phyloP scores from a whole-genome alignment of 2,113 vertebrate genomes.

The Nerophis lumbriciformis region DNA sequence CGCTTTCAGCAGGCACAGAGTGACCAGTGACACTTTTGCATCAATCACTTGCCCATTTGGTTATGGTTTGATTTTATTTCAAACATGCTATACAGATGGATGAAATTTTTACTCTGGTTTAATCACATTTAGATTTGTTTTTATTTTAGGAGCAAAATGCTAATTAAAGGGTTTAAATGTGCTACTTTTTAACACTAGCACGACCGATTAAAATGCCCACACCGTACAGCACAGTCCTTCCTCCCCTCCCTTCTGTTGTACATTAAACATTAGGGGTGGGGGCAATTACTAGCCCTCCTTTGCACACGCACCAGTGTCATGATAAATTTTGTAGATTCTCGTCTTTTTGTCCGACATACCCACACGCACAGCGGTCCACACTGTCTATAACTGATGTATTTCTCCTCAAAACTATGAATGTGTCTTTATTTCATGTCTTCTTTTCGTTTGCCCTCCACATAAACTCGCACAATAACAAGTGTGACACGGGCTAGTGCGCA shows the following conservation, averaged over 20 bases:
- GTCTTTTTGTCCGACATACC: conserved; percentile 6
- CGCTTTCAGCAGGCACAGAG: too few relatives aligned
- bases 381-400: background rate
- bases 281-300: conserved; percentile 70
- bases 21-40: too few relatives aligned
- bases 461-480: conserved; percentile 1
- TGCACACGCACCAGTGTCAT: conserved; percentile 73
- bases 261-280: conserved; percentile 78
- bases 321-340: conserved; percentile 66
- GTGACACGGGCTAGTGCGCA: conserved; percentile 39
- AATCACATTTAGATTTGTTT: background rate
- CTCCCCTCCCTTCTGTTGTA: conserved; percentile 47
- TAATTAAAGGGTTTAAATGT: too few relatives aligned
- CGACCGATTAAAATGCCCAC: too few relatives aligned
- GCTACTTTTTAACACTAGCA: too few relatives aligned
- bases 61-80: too few relatives aligned
- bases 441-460: background rate
- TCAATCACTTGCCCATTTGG: too few relatives aligned
- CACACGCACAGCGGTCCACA: background rate
- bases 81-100: too few relatives aligned
- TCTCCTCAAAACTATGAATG: background rate
- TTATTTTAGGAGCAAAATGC: too few relatives aligned
- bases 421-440: background rate
- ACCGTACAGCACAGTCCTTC: background rate
- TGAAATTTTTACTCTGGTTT: background rate